Base-by-base conservation (phyloP, 1,140 invertebrate genomes). In the Rhagoletis pomonella region DNA sequence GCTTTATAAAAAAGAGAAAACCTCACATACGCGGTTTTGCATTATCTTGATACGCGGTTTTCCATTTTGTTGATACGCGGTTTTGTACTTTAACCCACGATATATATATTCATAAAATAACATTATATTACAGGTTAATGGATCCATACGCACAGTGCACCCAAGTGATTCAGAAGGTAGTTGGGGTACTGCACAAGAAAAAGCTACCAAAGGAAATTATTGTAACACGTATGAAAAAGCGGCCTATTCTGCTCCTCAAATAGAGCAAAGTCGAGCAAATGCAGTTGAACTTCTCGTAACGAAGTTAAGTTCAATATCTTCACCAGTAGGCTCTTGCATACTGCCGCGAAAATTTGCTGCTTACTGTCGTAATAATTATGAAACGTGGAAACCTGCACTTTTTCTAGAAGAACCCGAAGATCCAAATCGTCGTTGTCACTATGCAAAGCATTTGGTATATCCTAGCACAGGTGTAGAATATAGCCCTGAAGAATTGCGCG, bases 351-450 rank as follows among this genome's bases (percentile, higher is more conserved):
- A 92, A 88, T 93, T 93, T 86, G 89, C 91, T 60, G 87, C 89
- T 0, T 91, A 90, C 67, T 90, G 90, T 19, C 90, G 89, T 55
- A 93, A 93, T 86, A 92, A 93, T 67, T 89, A 93, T 87, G 92
- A 93, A 87, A 90, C 90, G 39, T 93, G 92, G 92, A 92, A 91
- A 86, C 92, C 90, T n/a, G 90, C 91, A 17, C 42, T 93, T 29
- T 93, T 90, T 39, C 88, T 93, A 0, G 92, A 93, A 44, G 92
- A 93, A 44, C 92, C 92, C 2, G 92, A 90, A 17, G 92, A 93
- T 89, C 91, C 91, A 2, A 90, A 90, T 69, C 89, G 90, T 12
- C 87, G 90, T 17, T 93, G 92, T 87, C 89, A 90, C 9, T 93
- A 93, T 90, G 89, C 90, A 64, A 93, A 93, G 88, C 89, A 90